phyloP scores from a whole-genome alignment of 2,113 vertebrate genomes.

The Aegotheles bennettii region DNA sequence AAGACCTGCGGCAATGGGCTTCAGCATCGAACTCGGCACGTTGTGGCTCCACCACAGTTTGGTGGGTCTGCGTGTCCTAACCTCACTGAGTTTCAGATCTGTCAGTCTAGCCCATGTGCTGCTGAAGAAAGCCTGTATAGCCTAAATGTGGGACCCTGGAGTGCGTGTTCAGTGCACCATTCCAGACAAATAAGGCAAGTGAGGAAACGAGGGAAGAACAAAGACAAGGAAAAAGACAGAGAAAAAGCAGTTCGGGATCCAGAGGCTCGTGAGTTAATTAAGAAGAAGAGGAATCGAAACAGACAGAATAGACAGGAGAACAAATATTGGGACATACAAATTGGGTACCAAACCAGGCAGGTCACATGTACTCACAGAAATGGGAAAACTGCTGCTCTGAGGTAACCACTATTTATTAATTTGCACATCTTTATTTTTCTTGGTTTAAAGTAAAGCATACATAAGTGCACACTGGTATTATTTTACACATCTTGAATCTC shows the following conservation, averaged over 20 bases:
- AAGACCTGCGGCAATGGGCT: slow-evolving; percentile 89
- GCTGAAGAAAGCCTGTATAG: slow-evolving; percentile 83
- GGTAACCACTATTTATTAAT: slow-evolving; percentile 70
- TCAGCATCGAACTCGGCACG: slow-evolving; percentile 84
- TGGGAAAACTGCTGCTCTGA: slow-evolving; percentile 80
- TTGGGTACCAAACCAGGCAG: slow-evolving; percentile 90
- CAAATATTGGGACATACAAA: slow-evolving; percentile 92
- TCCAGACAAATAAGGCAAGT: slow-evolving; percentile 77
- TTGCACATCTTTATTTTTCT: background rate
- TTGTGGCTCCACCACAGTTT: slow-evolving; percentile 87
- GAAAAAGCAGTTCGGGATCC: slow-evolving; percentile 83
- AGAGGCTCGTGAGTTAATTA: slow-evolving; percentile 90
- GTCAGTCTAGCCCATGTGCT: slow-evolving; percentile 77
- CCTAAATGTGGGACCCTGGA: slow-evolving; percentile 87
- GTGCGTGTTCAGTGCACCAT: slow-evolving; percentile 72
- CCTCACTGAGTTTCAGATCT: slow-evolving; percentile 91
- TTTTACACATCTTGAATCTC: background rate
- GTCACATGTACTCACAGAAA: slow-evolving; percentile 88
- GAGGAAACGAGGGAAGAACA: slow-evolving; percentile 82
- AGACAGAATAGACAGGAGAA: slow-evolving; percentile 91
- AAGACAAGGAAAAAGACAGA: slow-evolving; percentile 80
- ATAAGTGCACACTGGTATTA: background rate
- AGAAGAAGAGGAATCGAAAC: slow-evolving; percentile 92
- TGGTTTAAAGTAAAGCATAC: background rate
- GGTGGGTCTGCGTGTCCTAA: slow-evolving; percentile 87